A percentile compares a stretch with the other conserved stretches of the same genome.
Evolutionary conservation across 2,113 vertebrate genomes (phyloP).

Genomic region (Sporophila hypoxantha): DNA sequence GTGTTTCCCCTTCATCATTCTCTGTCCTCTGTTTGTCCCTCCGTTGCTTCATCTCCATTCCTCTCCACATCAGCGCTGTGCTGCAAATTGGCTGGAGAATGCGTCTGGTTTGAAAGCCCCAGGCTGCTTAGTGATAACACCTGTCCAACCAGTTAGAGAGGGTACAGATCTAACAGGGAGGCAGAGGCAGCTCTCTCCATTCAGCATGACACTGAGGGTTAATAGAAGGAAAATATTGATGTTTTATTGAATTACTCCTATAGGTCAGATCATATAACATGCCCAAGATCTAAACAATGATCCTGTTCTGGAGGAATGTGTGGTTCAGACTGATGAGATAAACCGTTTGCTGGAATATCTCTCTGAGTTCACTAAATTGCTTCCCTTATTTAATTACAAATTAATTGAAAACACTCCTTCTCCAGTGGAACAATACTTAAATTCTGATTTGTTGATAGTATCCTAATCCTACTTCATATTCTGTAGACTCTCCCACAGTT

Average conservation of each 20-base stretch:
- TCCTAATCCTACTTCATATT: conserved; percentile 69
- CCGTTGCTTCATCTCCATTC: not conserved
- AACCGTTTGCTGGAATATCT: conserved; percentile 68
- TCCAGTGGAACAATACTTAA: conserved; percentile 61
- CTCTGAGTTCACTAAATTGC: conserved; percentile 70
- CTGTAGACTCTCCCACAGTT: conserved; percentile 51
- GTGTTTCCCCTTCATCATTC: not conserved
- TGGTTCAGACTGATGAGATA: conserved; percentile 76
- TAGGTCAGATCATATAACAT: conserved; percentile 70
- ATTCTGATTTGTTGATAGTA: conserved; percentile 74
- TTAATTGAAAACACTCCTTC: conserved; percentile 79
- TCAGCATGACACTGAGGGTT: conserved; percentile 56
- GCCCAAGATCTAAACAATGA: conserved; percentile 75
- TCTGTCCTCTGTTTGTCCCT: not conserved
- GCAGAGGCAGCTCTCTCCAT: conserved; percentile 51
- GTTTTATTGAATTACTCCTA: conserved; percentile 77
- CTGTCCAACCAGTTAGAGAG: conserved; percentile 24
- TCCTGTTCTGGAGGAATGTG: conserved; percentile 71
- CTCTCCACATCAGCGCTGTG: not conserved
- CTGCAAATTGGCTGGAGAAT: not conserved
- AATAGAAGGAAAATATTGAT: conserved; percentile 80
- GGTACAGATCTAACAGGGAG: not conserved
- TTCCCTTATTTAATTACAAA: conserved; percentile 82
- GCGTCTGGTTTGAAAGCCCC: not conserved
- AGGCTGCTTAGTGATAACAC: conserved; percentile 39